These are phyloP conservation scores for Magallana angulata DNA, from an alignment of 1,140 invertebrate species.

Conservation along the genomic window DNA sequence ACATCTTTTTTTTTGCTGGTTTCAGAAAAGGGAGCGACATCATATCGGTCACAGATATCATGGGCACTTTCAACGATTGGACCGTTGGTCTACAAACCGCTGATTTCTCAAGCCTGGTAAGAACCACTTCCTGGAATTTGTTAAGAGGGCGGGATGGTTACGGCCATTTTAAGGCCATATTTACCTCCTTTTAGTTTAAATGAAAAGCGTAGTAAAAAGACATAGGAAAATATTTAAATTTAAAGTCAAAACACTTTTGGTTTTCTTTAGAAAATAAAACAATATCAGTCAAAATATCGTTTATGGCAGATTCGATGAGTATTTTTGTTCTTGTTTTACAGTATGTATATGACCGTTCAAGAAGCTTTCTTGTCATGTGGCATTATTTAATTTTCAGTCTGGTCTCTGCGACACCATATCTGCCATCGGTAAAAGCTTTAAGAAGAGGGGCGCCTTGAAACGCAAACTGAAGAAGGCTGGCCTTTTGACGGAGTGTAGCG, in stretches of 20 bases:
- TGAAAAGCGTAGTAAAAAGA: too few relatives aligned
- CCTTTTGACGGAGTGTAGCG: not conserved
- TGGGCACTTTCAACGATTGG: not conserved
- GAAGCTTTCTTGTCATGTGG: too few relatives aligned
- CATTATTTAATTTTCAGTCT: not conserved
- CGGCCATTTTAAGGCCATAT: not conserved
- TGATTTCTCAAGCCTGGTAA: not conserved
- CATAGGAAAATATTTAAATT: too few relatives aligned
- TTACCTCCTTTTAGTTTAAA: not conserved
- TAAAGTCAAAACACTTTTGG: too few relatives aligned
- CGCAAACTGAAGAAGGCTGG: not conserved
- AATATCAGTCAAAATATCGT: too few relatives aligned
- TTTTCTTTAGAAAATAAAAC: too few relatives aligned
- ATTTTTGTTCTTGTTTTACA: too few relatives aligned
- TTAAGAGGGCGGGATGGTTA: too few relatives aligned
- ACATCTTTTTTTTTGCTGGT: too few relatives aligned
- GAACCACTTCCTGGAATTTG: not conserved
- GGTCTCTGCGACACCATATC: not conserved
- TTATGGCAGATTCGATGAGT: too few relatives aligned
- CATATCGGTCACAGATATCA: not conserved
- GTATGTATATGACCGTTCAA: too few relatives aligned
- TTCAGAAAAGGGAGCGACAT: not conserved
- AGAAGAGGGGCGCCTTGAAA: not conserved
- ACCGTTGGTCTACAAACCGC: not conserved
- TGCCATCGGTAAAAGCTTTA: not conserved